A percentile compares a stretch with the other conserved stretches of the same genome.
phyloP scores from a whole-genome alignment of 2,888 invertebrate genomes.

The Danaus chrysippus region DNA sequence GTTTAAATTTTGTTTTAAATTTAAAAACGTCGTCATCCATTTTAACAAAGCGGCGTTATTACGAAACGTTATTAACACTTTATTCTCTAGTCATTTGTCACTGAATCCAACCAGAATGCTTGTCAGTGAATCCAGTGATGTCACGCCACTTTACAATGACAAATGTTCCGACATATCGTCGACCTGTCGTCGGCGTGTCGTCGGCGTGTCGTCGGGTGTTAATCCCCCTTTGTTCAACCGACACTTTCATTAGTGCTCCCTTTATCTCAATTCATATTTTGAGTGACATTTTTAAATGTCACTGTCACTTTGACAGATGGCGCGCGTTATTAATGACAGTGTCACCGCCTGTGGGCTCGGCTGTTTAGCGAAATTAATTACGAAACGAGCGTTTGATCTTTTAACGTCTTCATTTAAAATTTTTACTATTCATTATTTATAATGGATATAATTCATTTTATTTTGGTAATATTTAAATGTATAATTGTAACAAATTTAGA shows the following conservation, averaged over 20 bases:
- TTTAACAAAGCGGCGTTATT: neutral
- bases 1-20: too few species aligned
- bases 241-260: constrained; percentile 33
- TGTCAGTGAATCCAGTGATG: constrained; percentile 28
- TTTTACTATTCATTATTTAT: neutral
- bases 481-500: too few species aligned
- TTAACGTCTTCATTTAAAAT: neutral
- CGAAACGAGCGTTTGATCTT: neutral
- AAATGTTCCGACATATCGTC: constrained; percentile 40
- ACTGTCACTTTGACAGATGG: constrained; percentile 17
- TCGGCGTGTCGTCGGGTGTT: constrained; percentile 26
- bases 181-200: constrained; percentile 28
- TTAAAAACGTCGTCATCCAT: too few species aligned
- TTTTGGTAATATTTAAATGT: constrained; percentile 1
- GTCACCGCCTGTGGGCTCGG: constrained; percentile 8
- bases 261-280: constrained; percentile 39
- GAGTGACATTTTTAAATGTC: constrained; percentile 29
- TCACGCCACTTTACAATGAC: constrained; percentile 41
- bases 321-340: constrained; percentile 14
- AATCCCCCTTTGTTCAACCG: constrained; percentile 41
- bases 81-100: constrained; percentile 14
- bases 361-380: neutral
- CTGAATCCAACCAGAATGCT: constrained; percentile 11
- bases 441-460: constrained; percentile 4
- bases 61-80: constrained; percentile 3